A percentile compares a stretch with the other conserved stretches of the same genome.
Evolutionary conservation across 2,797 vertebrate genomes (phyloP).

Genomic region (Acrocephalus scirpaceus): DNA sequence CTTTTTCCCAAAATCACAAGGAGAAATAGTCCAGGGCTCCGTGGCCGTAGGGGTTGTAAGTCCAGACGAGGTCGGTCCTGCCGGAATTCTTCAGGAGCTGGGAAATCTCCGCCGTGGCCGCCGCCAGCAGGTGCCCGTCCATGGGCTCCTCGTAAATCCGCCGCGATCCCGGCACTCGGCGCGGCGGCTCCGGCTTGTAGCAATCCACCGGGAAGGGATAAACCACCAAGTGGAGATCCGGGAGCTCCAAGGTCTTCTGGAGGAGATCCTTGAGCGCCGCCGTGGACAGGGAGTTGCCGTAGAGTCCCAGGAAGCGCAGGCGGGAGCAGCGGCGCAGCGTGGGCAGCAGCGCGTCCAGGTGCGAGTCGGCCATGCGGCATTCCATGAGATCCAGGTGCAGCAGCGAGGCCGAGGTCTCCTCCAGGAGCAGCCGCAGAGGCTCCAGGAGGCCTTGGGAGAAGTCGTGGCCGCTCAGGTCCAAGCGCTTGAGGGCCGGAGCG

Average conservation of each 20-base stretch:
- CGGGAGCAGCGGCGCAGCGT: slow-evolving; percentile 76
- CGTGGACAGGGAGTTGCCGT: slow-evolving; percentile 85
- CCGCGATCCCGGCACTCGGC: neutral
- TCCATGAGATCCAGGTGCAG: slow-evolving; percentile 87
- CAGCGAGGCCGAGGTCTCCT: slow-evolving; percentile 75
- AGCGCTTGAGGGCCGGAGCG: slow-evolving; percentile 78
- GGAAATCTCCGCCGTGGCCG: neutral
- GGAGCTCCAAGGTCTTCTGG: slow-evolving; percentile 68
- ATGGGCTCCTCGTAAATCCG: neutral
- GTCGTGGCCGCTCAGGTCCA: slow-evolving; percentile 90
- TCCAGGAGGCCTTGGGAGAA: slow-evolving; percentile 80
- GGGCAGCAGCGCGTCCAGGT: slow-evolving; percentile 79
- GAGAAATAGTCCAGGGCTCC: neutral
- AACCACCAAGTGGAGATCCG: slow-evolving; percentile 81
- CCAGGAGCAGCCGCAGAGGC: slow-evolving; percentile 78
- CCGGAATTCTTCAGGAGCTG: neutral
- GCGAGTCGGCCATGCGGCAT: slow-evolving; percentile 82
- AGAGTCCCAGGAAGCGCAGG: slow-evolving; percentile 85
- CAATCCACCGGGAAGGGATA: slow-evolving; percentile 83
- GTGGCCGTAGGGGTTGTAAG: neutral
- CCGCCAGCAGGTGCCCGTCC: neutral
- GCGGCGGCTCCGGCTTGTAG: slow-evolving; percentile 68
- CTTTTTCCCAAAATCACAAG: neutral
- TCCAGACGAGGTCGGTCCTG: neutral
- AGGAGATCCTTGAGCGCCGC: slow-evolving; percentile 79